Base-by-base conservation (phyloP, 2,113 vertebrate genomes). In the Ceyx melanurus region DNA sequence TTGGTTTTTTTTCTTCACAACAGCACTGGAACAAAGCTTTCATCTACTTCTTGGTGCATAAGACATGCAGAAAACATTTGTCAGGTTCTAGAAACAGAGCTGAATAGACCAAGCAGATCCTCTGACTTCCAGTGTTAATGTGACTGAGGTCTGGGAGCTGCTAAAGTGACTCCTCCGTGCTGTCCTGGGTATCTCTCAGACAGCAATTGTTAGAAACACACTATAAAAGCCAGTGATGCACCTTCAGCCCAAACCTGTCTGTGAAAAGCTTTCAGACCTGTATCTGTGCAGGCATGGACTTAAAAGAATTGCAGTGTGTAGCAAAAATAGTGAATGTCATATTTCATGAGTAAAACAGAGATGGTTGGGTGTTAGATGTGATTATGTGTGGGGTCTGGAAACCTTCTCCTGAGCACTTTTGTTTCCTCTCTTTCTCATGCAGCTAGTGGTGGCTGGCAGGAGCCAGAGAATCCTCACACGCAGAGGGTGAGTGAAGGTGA, bases 381-480 rank as follows among this genome's bases (percentile, higher is more conserved):
- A 62, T 83, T 89, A n/a, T 75, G 1, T n/a, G 43, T 84, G 29
- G 15, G 31, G 2, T 79, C 65, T 92, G 70, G 57, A 76, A 76
- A 35, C 65, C 17, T 11, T 21, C n/a, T 87, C 37, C 33, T 92
- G 40, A 87, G 23, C 12, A 72, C 29, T 73, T 88, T 57, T 21
- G n/a, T 54, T 71, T 57, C 68, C 62, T 81, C 40, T 95, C 88
- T 95, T 96, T 97, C 42, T 95, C 66, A 60, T 98, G 58, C 97
- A 99, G 99, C 99, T 33, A 99, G 99, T 45, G 99, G 99, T 86
- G 99, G 99, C 86, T 99, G 99, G 99, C 99, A 99, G 95, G 99
- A 99, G 96, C 99, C 99, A 8, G 99, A 99, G 96, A 99, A 99
- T 93, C 98, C 98, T 90, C 97, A 99, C 79, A 97, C 98, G 7